Base-by-base conservation (phyloP, 2,113 vertebrate species). In the Solea solea region DNA sequence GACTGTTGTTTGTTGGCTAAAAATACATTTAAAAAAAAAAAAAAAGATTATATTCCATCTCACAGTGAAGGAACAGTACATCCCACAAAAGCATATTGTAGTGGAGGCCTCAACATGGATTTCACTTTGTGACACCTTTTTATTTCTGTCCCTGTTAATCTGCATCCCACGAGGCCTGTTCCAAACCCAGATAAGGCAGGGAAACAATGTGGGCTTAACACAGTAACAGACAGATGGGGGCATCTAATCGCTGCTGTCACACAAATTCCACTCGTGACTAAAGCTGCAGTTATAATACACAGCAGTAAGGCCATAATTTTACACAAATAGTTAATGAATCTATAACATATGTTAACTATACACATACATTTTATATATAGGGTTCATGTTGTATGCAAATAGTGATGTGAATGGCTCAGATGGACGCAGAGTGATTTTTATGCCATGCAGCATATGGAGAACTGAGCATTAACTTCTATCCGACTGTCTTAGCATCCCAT, bases 151-250 rank as follows among this genome's bases (percentile, higher is more conserved):
- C 59, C 46, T 68, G 54, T 46, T 65, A 73, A 77, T 80, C 82
- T 72, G 27, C 16, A 48, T 78, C 74, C 74, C 76, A 14, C 54
- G 74, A 78, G 74, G 46, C 59, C 70, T 74, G 70, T 67, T 80
- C 70, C 65, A 74, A 76, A 82, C 67, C 72, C 66, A 74, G 77
- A 77, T 76, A 63, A 64, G 69, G 59, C 69, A 34, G 48, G 59
- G 68, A 46, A 66, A 58, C 56, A 70, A 46, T 41, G 52, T 63
- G 27, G 0, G 57, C 57, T 73, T 79, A 34, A 63, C 57, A 60
- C 40, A 73, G 52, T 48, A 61, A 45, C 54, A 49, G 27, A 70
- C 74, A 55, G 39, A 50, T 10, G 40, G 49, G 42, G 67, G n/a
- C 51, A 12, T 14, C 64, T 76, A 62, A 77, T 74, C 69, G 0